Base-by-base conservation (phyloP, 2,888 invertebrate species). In the Prenolepis imparis region DNA sequence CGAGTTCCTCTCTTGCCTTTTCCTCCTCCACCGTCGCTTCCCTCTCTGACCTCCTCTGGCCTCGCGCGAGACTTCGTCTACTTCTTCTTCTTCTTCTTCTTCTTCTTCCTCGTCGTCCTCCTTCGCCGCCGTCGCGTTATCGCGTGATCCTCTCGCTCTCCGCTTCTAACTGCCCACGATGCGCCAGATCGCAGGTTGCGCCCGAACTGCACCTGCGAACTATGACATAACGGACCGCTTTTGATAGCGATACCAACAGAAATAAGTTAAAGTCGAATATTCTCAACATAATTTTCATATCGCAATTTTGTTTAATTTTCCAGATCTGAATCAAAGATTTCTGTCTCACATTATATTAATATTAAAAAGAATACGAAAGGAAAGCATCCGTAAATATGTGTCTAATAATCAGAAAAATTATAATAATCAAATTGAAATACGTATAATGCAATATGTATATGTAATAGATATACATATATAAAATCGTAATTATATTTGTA, bases 131-230 rank as follows among this genome's bases (percentile, higher is more conserved):
- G 57, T 67, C 61, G 57, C 57, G 72, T 80, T 80, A 73, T 59
- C 73, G 74, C 74, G 32, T 3, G 48, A 39, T 80, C 44, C 63
- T 82, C 73, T 81, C 83, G 77, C 78, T 86, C 81, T 86, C 63
- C 84, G 75, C 63, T 77, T 72, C 48, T 70, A 44, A 73, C 73
- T 61, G 57, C 61, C 61, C 28, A 39, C 15, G 64, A 41, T 78
- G 72, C 78, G 68, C 59, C 74, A 48, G 77, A 86, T 80, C 70
- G 78, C 88, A 86, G 86, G 89, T 88, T 88, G 88, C 87, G 84
- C 83, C 83, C 77, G 82, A 73, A 82, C 82, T 87, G 91, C 91
- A 91, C 91, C 90, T 91, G 91, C 88, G 88, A 91, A 90, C 92
- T 88, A 55, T 93, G 92, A 91, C 88, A 89, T 89, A 92, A 92